Percentiles rank a stretch among this genome's conserved stretches.
Conservation (phyloP, 2,888 invertebrate species). For the Troglohyphantes excavatus region DNA sequence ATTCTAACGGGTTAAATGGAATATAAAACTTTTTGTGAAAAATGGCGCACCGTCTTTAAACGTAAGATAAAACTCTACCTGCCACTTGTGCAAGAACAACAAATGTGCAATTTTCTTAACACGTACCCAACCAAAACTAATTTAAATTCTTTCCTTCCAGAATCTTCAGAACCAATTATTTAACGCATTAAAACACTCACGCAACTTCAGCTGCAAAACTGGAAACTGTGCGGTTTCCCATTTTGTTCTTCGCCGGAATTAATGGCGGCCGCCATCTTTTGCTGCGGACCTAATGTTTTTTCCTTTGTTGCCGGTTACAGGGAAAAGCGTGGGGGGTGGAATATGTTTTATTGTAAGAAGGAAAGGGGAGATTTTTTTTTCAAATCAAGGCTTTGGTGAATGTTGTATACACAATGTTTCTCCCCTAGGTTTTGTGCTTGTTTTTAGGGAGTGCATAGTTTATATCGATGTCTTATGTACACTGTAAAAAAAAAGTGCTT, state of each 20-base stretch:
- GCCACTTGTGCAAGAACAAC: conserved; percentile 21
- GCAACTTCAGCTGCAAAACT: conserved; percentile 34
- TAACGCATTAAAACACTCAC: conserved; percentile 68
- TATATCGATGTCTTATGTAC: too few species aligned
- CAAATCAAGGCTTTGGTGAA: background rate
- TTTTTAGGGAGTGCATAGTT: too few species aligned
- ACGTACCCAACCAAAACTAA: conserved; percentile 68
- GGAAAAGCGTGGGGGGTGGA: background rate
- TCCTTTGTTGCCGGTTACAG: background rate
- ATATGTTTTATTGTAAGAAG: background rate
- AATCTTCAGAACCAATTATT: conserved; percentile 69
- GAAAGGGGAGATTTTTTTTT: background rate
- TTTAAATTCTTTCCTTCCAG: conserved; percentile 69
- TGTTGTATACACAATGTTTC: conserved; percentile 1
- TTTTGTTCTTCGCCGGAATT: conserved; percentile 20
- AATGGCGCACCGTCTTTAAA: conserved; percentile 46
- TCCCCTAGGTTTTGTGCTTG: too few species aligned
- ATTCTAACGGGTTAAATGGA: conserved; percentile 7
- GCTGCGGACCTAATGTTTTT: conserved; percentile 23
- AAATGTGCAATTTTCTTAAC: conserved; percentile 66
- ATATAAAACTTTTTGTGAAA: conserved; percentile 24
- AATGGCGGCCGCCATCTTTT: conserved; percentile 39
- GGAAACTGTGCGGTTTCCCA: conserved; percentile 5
- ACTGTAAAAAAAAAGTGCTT: too few species aligned
- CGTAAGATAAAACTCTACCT: conserved; percentile 36